Conservation (phyloP, 1,140 invertebrate genomes). For the Drepana arcuata region DNA sequence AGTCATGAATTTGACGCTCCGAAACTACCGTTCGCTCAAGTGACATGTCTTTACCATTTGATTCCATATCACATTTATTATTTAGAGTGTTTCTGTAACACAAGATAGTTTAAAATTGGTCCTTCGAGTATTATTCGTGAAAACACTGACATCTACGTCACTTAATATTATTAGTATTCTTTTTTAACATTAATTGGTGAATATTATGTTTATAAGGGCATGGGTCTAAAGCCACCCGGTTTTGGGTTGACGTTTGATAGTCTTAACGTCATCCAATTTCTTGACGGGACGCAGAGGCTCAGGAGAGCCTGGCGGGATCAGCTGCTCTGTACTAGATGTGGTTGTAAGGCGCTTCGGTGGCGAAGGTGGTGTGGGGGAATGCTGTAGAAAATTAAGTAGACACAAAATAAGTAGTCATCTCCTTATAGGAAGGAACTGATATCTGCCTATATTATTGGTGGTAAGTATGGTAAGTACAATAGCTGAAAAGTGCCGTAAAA, state of each 20-base stretch:
- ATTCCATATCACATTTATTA: not conserved
- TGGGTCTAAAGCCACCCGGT: slow-evolving; percentile 71
- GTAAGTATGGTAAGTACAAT: no score
- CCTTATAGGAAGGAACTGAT: no score
- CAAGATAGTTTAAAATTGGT: no score
- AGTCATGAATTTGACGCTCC: slow-evolving; percentile 50
- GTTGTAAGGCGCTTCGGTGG: slow-evolving; percentile 28
- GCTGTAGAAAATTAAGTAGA: slow-evolving; percentile 2
- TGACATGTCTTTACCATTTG: not conserved
- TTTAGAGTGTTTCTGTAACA: not conserved
- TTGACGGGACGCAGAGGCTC: slow-evolving; percentile 34
- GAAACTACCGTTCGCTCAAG: slow-evolving; percentile 37
- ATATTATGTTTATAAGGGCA: no score
- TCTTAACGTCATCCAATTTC: slow-evolving; percentile 66
- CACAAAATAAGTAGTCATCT: no score
- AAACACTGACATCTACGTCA: no score
- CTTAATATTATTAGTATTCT: no score
- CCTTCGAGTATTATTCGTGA: no score
- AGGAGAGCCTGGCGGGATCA: slow-evolving; percentile 54
- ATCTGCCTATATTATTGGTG: no score
- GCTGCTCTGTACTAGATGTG: slow-evolving; percentile 62
- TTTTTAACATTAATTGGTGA: no score
- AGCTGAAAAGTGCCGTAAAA: no score
- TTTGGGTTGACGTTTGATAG: slow-evolving; percentile 69
- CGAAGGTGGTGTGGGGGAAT: slow-evolving; percentile 15